Evolutionary conservation across 2,797 vertebrate genomes (phyloP).

Genomic region (Aratinga solstitialis): DNA sequence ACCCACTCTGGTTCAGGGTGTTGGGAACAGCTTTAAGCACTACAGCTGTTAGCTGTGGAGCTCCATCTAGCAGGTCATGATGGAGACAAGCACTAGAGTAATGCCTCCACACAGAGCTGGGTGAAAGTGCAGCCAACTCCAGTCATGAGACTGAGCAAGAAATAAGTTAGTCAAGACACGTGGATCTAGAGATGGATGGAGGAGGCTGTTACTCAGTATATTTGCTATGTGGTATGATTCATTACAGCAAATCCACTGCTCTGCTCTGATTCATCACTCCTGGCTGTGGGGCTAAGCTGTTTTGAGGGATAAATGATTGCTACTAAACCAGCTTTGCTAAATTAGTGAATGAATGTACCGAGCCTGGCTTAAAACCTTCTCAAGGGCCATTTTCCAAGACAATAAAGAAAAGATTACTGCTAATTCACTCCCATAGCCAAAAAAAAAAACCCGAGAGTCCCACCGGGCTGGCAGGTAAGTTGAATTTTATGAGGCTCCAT

Average conservation of each 20-base stretch:
- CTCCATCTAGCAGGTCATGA: neutral
- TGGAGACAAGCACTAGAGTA: neutral
- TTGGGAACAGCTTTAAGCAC: neutral
- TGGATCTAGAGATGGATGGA: neutral
- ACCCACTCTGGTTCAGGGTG: neutral
- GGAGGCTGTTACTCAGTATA: neutral
- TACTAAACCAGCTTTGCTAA: conserved; percentile 22
- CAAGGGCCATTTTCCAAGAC: conserved; percentile 11
- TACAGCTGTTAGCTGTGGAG: neutral
- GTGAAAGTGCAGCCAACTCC: neutral
- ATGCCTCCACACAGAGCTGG: neutral
- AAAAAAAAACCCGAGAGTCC: neutral
- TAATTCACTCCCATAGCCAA: conserved; percentile 3
- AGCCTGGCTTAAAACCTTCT: conserved; percentile 2
- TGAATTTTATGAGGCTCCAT: neutral
- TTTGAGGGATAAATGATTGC: neutral
- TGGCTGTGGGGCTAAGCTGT: conserved; percentile 10
- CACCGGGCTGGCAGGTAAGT: neutral
- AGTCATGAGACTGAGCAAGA: neutral
- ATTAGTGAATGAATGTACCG: neutral
- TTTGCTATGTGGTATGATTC: neutral
- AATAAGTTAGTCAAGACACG: neutral
- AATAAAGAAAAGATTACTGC: conserved; percentile 35
- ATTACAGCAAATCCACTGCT: neutral
- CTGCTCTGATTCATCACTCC: conserved; percentile 20